Conservation (phyloP, 2,113 vertebrate genomes). For the Triplophysa tibetana region DNA sequence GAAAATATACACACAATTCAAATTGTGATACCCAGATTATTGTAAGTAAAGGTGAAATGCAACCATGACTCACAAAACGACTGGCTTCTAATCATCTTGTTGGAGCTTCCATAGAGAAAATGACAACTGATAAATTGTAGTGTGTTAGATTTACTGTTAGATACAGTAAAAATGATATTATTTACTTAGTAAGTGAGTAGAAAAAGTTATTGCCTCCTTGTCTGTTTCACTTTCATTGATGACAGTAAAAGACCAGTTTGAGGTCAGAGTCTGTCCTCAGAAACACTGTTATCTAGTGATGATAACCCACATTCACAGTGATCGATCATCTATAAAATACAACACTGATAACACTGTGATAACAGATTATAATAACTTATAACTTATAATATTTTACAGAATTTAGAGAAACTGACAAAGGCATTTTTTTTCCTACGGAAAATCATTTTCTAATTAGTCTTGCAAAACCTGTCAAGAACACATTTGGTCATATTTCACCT, state of each 20-base stretch:
- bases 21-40: background rate
- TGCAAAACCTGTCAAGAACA: too few species aligned
- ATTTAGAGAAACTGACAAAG: background rate
- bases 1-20: constrained; percentile 22
- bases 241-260: background rate
- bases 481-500: too few species aligned
- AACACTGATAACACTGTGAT: background rate
- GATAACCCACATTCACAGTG: background rate
- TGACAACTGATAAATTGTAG: background rate
- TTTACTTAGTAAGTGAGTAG: too few species aligned
- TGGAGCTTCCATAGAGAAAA: background rate
- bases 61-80: background rate
- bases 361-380: background rate
- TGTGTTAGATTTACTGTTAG: background rate
- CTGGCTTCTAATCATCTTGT: background rate
- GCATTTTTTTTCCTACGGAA: too few species aligned
- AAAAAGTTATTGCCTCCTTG: too few species aligned
- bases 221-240: too few species aligned
- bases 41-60: background rate
- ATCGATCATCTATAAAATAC: background rate
- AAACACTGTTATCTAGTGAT: constrained; percentile 31
- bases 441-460: too few species aligned
- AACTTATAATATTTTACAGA: too few species aligned
- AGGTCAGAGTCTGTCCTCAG: constrained; percentile 8
- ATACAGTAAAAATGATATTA: too few species aligned